Base-by-base conservation (phyloP, 2,888 invertebrate genomes). In the Thera britannica region DNA sequence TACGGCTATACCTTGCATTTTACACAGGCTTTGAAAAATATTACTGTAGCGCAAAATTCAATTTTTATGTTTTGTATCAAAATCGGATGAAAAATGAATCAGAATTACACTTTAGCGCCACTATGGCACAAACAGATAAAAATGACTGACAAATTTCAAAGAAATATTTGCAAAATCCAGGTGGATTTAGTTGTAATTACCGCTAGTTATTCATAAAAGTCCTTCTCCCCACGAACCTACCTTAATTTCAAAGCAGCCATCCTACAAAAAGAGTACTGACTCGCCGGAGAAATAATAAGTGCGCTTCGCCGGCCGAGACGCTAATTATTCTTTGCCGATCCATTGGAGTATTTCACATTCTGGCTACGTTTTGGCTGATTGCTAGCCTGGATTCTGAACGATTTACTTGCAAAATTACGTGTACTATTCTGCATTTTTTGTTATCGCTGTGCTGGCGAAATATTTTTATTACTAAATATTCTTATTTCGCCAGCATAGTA, bases 231-330 rank as follows among this genome's bases (percentile, higher is more conserved):
- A 67, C 58, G n/a, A 68, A 46, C 58, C 12, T 48, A 72, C 8
- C 73, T 34, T 46, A 48, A 71, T 75, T 76, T 70, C 71, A 77
- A 78, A 75, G 72, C 76, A 75, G 76, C 72, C 76, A 77, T 69
- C 60, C 67, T 56, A 65, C 72, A 79, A 81, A 81, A 82, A 78
- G 76, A 78, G 76, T 72, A 75, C 64, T 55, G 71, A 70, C 57
- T 56, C 58, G 49, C 58, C 65, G 71, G 68, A 72, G 69, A 79
- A 81, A 80, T 79, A 79, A 81, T 79, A 79, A 79, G 64, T 67
- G 67, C 70, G 64, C 70, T 63, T 65, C 71, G 68, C 66, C 65
- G 59, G 59, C 68, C 65, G 67, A 62, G 71, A 73, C 73, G 69
- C 55, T 74, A 70, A 70, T 77, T 77, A 79, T 76, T 77, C 51